phyloP scores from a whole-genome alignment of 2,888 invertebrate genomes.

The Tetragonula carbonaria region DNA sequence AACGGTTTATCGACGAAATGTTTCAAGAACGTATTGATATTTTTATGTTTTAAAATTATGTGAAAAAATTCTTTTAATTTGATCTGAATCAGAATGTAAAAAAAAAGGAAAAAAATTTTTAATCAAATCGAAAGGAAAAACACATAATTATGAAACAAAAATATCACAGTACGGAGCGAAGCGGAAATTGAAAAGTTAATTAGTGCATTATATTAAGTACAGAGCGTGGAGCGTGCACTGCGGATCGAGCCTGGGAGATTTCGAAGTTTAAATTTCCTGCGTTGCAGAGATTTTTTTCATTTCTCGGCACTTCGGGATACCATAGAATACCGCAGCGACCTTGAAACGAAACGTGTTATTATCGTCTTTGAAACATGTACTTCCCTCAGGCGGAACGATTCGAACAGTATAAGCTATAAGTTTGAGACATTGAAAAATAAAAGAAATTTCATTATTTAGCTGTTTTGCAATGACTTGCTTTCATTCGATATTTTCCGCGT shows the following conservation, averaged over 20 bases:
- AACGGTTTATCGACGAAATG: no score
- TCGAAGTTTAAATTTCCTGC: slow-evolving; percentile 37
- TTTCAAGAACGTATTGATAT: no score
- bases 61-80: background rate
- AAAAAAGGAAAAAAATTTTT: background rate
- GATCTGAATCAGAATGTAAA: background rate
- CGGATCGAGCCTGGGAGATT: slow-evolving; percentile 10
- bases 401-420: slow-evolving; percentile 37
- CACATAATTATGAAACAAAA: background rate
- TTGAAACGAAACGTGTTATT: slow-evolving; percentile 63
- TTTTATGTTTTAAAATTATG: no score
- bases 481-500: slow-evolving; percentile 16
- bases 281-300: slow-evolving; percentile 39
- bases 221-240: background rate
- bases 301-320: slow-evolving; percentile 39
- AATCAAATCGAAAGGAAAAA: background rate
- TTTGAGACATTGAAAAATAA: slow-evolving; percentile 41
- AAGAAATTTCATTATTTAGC: slow-evolving; percentile 53
- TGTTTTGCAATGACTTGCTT: slow-evolving; percentile 44
- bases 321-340: slow-evolving; percentile 48
- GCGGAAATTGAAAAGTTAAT: slow-evolving; percentile 32
- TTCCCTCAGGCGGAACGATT: slow-evolving; percentile 57
- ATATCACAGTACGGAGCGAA: background rate
- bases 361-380: slow-evolving; percentile 58
- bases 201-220: slow-evolving; percentile 24